Evolutionary conservation across 2,888 invertebrate genomes (phyloP), one percentile per base, ranked within the genome.

Genomic region (Tenthredo amoena): DNA sequence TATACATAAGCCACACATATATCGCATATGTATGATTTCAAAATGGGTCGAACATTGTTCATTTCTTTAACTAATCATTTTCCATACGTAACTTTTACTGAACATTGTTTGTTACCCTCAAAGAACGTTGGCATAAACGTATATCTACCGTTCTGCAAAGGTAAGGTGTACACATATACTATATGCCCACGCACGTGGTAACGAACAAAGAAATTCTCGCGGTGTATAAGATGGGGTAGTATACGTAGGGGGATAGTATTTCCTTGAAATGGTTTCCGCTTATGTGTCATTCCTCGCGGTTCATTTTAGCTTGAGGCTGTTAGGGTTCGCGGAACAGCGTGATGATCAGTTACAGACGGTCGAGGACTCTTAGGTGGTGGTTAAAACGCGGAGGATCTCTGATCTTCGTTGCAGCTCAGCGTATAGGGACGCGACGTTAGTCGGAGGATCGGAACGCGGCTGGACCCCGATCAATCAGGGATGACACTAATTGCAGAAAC

Each of bases 401-500:
- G 72, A 74, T 74, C 72, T 74, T 21, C 18, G 40, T 18, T 71
- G 71, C 15, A 2, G 4, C 77, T 37, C 15, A 2, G 4, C 77
- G 47, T 6, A 15, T 18, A 40, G 40, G 5, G 21, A 40, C 77
- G 18, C 50, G 62, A 40, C n/a, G 72, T 21, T 40, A 9, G 18
- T 18, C 9, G 81, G 62, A 40, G 81, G 81, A 81, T 81, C 62
- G 81, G 81, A 81, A 81, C 81, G 81, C 81, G 81, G 81, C 82
- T 85, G 87, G 83, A 84, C 68, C 84, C 71, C 91, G 89, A 92
- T 92, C 91, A 91, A 92, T 92, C 92, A 92, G 91, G 87, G 87
- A 88, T 91, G 92, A 92, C 92, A 91, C 90, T 92, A 92, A 92
- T 92, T 92, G 91, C 90, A 88, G 89, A 89, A 90, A 91, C 90